Evolutionary conservation across 2,888 invertebrate species (phyloP), one percentile per base, ranked within the genome.

Genomic region (Morpho achilles): DNA sequence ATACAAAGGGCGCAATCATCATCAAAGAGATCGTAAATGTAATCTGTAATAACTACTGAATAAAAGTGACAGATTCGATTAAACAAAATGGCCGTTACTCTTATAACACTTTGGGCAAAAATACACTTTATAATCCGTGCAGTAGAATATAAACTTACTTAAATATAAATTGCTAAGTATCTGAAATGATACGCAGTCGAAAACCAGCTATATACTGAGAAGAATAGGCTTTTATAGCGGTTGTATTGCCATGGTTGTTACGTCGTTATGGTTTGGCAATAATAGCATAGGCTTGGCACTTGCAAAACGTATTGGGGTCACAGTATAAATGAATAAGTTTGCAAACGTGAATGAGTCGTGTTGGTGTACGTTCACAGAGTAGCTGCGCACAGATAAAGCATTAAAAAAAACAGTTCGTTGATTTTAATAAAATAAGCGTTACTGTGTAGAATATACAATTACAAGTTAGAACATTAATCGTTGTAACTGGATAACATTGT

Each of bases 241-340:
- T 4, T 8, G 47, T 40, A 1, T 2, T 4, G 7, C 4, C 7
- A 6, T 3, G 16, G 43, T 46, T 49, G 5, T 47, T 59, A 56
- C 6, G 48, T n/a, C 47, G 10, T 56, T 53, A 59, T 51, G 46
- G 16, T 41, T 50, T 10, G 43, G 16, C 53, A 54, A 53, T 53
- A 55, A 22, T 60, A 57, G 61, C 62, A 63, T 66, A 69, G 72
- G 72, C 69, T 73, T 65, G 71, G 69, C 63, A 58, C 53, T 74
- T 76, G 70, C 76, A 64, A 75, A 76, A 76, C 68, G 61, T 69
- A 75, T 75, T 71, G 68, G 62, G 76, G 76, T 76, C 75, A 71
- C 56, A 63, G 68, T 63, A 70, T 72, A 72, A 71, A 72, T 71
- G 69, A 67, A 65, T 73, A 66, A 72, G 66, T 71, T 69, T 64